Base-by-base conservation (phyloP, 2,797 vertebrate species). In the Taeniopygia guttata region DNA sequence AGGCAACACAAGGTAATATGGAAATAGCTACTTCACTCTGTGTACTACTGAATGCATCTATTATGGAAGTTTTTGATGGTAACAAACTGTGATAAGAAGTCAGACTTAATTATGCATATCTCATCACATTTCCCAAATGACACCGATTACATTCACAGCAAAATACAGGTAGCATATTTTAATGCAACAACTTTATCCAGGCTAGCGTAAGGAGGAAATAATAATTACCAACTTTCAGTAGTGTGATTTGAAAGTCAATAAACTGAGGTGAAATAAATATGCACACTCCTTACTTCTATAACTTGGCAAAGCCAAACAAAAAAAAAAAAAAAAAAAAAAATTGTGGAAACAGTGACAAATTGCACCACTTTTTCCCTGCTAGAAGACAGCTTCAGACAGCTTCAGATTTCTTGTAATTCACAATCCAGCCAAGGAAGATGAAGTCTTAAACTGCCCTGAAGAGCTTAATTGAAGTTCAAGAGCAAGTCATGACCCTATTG, bases 21-120 rank as follows among this genome's bases (percentile, higher is more conserved):
- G 74, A 97, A 97, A 96, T 79, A 92, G 91, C 69, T 84, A 60
- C 87, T 94, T 82, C 77, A 45, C 84, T 45, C 79, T 56, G 79
- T 91, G 55, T 77, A 79, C 90, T 95, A 93, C 30, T 76, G 87
- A 93, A 85, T 87, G 87, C 94, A 95, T 88, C 72, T 87, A 93
- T 88, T 96, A 96, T 13, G 43, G 94, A 93, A 91, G 55, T 56
- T 95, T 97, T 97, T 95, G 96, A 96, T 79, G 91, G 89, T 96
- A 96, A 97, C 94, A 96, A 94, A 94, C 67, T 95, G 69, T 89
- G 86, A 96, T 96, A 96, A 87, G 74, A 94, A 97, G 97, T 97
- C 92, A 95, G 93, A 87, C 87, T 94, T 97, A 97, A 97, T 98
- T 97, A 96, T 96, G 95, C 93, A 94, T 87, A 96, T 94, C 74